Percentiles rank a stretch among this genome's conserved stretches.
Evolutionary conservation across 2,797 vertebrate genomes (phyloP).

Genomic region (Pitangus sulphuratus): DNA sequence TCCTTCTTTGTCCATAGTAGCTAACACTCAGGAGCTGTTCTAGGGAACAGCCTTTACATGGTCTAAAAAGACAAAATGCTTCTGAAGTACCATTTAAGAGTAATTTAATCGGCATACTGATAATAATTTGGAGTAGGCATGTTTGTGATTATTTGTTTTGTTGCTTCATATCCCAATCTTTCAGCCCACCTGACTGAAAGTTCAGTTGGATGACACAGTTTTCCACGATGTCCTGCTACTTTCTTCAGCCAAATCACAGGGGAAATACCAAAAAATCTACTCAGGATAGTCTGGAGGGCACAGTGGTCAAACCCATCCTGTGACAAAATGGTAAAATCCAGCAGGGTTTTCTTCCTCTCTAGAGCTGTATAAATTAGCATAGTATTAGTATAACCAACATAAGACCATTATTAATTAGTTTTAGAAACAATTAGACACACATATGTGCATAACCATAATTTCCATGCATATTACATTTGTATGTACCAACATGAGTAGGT

Average conservation of each 20-base stretch:
- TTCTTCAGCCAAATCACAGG: not conserved
- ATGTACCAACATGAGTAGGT: not conserved
- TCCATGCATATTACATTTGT: not conserved
- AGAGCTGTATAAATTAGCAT: not conserved
- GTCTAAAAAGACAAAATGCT: not conserved
- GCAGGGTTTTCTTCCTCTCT: not conserved
- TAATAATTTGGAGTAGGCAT: not conserved
- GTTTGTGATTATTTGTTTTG: not conserved
- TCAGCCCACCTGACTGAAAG: not conserved
- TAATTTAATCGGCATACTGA: not conserved
- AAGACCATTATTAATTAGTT: not conserved
- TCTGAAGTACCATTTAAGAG: not conserved
- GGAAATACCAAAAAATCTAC: not conserved
- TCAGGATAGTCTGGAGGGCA: not conserved
- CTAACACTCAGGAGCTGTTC: not conserved
- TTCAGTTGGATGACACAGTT: not conserved
- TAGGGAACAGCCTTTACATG: not conserved
- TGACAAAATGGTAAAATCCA: not conserved
- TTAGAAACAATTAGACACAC: not conserved
- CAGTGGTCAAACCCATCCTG: not conserved
- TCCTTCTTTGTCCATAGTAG: not conserved
- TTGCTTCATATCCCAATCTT: not conserved
- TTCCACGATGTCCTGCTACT: not conserved
- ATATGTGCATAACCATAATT: not conserved
- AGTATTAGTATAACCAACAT: not conserved